Evolutionary conservation across 2,113 vertebrate genomes (phyloP).

Genomic region (Taxidea taxus): DNA sequence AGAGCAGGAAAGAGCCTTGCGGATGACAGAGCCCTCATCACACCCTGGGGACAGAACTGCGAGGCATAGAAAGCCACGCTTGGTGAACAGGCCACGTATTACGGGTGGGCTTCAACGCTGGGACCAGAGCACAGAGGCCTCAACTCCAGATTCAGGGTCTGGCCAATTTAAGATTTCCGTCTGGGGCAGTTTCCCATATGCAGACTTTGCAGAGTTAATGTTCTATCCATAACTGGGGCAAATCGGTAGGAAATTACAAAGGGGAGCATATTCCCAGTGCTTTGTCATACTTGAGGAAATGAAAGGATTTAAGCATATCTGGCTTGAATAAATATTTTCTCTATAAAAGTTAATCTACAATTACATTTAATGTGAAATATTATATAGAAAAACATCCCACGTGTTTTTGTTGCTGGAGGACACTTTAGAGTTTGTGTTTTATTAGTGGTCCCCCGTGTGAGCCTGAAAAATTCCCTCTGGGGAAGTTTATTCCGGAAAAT

Average conservation of each 20-base stretch:
- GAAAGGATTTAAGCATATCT: slow-evolving; percentile 72
- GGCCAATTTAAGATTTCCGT: neutral
- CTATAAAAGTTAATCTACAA: slow-evolving; percentile 74
- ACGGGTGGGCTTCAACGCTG: rapidly evolving
- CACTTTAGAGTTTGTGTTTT: slow-evolving; percentile 52
- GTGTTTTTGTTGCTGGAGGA: slow-evolving; percentile 69
- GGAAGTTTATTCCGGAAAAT: slow-evolving; percentile 9
- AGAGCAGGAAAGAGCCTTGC: neutral
- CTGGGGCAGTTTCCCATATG: neutral
- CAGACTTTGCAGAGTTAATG: slow-evolving; percentile 24
- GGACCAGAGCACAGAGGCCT: neutral
- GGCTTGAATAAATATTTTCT: slow-evolving; percentile 76
- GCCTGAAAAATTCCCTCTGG: slow-evolving; percentile 25
- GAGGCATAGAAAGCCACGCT: rapidly evolving
- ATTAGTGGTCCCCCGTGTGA: neutral
- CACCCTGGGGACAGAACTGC: neutral
- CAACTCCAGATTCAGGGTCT: neutral
- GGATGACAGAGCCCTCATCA: neutral
- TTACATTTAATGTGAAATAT: slow-evolving; percentile 76
- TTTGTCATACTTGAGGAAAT: slow-evolving; percentile 71
- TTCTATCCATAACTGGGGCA: slow-evolving; percentile 42
- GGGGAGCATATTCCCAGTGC: slow-evolving; percentile 52
- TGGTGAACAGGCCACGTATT: neutral
- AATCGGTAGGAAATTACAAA: slow-evolving; percentile 67
- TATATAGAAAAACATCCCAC: slow-evolving; percentile 69